phyloP scores from a whole-genome alignment of 2,113 vertebrate species.

The Otis tarda region DNA sequence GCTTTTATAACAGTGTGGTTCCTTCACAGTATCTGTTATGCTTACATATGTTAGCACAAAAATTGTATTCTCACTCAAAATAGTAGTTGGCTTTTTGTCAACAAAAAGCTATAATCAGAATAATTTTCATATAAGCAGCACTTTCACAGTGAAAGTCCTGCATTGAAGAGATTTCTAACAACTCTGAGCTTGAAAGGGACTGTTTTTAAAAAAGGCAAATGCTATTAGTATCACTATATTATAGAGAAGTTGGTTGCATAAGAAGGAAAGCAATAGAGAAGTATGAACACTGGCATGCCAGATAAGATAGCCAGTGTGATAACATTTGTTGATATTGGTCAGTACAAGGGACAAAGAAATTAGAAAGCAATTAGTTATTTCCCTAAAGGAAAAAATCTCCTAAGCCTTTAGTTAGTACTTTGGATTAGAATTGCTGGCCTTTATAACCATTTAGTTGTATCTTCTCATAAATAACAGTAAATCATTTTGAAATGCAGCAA shows the following conservation, averaged over 20 bases:
- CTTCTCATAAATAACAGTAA: not conserved
- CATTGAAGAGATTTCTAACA: not conserved
- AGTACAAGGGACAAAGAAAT: not conserved
- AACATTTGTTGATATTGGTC: not conserved
- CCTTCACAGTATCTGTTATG: not conserved
- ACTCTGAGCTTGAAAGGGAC: not conserved
- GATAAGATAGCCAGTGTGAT: not conserved
- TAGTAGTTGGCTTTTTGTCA: constrained; percentile 2
- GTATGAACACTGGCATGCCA: not conserved
- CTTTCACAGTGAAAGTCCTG: not conserved
- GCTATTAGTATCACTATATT: not conserved
- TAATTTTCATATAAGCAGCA: not conserved
- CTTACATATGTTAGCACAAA: not conserved
- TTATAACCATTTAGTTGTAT: not conserved
- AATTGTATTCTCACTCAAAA: not conserved
- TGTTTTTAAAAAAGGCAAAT: not conserved
- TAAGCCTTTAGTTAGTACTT: not conserved
- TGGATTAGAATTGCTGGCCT: not conserved
- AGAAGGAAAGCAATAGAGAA: not conserved
- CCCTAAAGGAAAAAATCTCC: not conserved
- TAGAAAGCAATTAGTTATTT: not conserved
- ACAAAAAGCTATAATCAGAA: constrained; percentile 21
- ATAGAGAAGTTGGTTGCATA: not conserved
- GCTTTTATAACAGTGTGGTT: constrained; percentile 6
- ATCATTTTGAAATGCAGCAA: not conserved